phyloP scores from a whole-genome alignment of 2,113 vertebrate genomes.

The Elephas maximus region DNA sequence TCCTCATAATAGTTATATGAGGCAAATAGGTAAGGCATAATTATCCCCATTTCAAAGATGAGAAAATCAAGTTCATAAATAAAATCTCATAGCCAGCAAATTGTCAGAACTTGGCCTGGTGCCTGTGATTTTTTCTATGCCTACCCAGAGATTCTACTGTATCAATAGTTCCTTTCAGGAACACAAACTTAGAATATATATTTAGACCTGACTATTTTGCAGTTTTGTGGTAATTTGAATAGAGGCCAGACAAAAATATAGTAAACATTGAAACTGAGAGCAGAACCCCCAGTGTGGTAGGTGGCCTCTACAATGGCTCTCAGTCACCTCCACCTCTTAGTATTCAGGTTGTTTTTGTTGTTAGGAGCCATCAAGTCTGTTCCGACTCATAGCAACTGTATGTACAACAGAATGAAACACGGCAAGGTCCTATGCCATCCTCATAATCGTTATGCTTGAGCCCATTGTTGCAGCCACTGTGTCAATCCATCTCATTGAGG shows the following conservation, averaged over 20 bases:
- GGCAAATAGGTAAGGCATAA: neutral
- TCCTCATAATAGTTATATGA: neutral
- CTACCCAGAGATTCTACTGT: neutral
- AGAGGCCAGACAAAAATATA: neutral
- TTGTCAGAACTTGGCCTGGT: neutral
- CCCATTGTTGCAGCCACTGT: too few relatives aligned
- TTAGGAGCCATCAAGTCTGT: too few relatives aligned
- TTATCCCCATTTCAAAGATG: slow-evolving; percentile 22
- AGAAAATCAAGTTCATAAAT: slow-evolving; percentile 19
- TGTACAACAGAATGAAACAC: too few relatives aligned
- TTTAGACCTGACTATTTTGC: neutral
- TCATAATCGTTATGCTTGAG: too few relatives aligned
- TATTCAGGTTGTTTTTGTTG: too few relatives aligned
- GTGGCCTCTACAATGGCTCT: neutral
- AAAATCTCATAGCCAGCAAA: neutral
- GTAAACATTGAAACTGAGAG: neutral
- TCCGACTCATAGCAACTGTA: too few relatives aligned
- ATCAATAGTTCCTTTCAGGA: neutral
- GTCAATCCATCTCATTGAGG: too few relatives aligned
- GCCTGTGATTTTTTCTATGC: neutral
- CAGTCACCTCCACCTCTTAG: neutral
- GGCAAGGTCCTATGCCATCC: too few relatives aligned
- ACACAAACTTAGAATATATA: neutral
- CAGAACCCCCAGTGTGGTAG: neutral
- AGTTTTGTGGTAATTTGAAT: slow-evolving; percentile 17